A percentile compares a stretch with the other conserved stretches of the same genome.
Evolutionary conservation across 2,113 vertebrate species (phyloP).

Genomic region (Myanophis thanlyinensis): DNA sequence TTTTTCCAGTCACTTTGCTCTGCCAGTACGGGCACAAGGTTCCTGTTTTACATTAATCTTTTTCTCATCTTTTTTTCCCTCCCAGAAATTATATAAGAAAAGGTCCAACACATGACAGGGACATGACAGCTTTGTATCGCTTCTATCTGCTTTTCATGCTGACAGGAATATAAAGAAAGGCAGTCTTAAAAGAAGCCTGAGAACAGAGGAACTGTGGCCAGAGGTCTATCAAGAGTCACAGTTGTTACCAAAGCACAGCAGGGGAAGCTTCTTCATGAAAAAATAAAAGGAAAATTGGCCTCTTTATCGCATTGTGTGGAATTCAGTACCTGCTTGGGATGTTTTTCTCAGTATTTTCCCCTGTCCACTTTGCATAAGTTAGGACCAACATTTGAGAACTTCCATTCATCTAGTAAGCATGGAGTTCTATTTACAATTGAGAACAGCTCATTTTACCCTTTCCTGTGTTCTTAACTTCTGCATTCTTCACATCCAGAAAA

Average conservation of each 20-base stretch:
- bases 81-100: constrained; percentile 31
- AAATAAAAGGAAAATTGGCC: constrained; percentile 41
- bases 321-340: constrained; percentile 5
- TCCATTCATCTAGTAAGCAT: background rate
- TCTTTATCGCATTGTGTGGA: constrained; percentile 8
- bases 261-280: constrained; percentile 41
- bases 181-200: constrained; percentile 36
- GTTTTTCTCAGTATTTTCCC: constrained; percentile 13
- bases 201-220: constrained; percentile 33
- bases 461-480: background rate
- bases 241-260: constrained; percentile 35
- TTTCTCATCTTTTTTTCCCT: background rate
- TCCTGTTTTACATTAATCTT: background rate
- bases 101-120: constrained; percentile 11
- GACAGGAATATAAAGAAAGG: constrained; percentile 33
- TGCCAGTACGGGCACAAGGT: background rate
- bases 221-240: constrained; percentile 10
- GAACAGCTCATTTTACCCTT: background rate
- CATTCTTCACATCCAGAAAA: background rate
- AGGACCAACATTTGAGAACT: background rate
- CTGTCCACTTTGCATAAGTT: background rate
- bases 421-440: background rate
- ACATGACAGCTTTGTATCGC: constrained; percentile 15
- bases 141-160: constrained; percentile 17
- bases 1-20: background rate